Evolutionary conservation across 2,888 invertebrate genomes (phyloP), one percentile per base, ranked within the genome.

Genomic region (Sphaeridia pumilis): DNA sequence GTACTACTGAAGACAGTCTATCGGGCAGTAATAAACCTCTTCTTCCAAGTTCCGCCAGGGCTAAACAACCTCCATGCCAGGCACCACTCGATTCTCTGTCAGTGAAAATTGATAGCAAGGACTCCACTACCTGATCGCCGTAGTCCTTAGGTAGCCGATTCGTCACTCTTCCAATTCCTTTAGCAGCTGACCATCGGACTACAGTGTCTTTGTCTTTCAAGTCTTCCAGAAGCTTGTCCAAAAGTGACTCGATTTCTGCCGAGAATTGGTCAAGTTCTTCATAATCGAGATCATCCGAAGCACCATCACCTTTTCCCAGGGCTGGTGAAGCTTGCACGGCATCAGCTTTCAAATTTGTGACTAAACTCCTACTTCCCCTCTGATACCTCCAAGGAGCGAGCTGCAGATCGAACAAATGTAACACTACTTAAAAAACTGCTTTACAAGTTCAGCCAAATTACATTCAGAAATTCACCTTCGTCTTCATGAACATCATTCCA

Each of bases 11-110:
- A 14, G 80, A 77, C 45, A 95, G 73, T 53, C 92, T 81, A 64
- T 78, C 76, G 0, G 93, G 93, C 2, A 94, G 74, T 1, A 95
- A 74, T 0, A 95, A 74, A 1, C 95, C 95, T 65, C 94, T 79
- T 60, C 72, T 70, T 72, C 87, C 87, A 46, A 95, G 72, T 74
- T 95, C 95, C 4, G 95, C 95, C 46, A 95, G 72, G 4, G 94
- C 89, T 68, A 95, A 76, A 69, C 94, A 95, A 1, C 87, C 93
- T 14, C 95, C 95, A 69, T 95, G 95, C 94, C 95, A 95, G 0
- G 90, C 87, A 2, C 80, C 79, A 69, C 88, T 87, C 1, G 80
- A 76, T 72, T 93, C 90, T 64, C 86, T 77, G 0, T 74, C 70
- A 61, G 74, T 79, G 65, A 85, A 82, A 35, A 82, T 68, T 63